A percentile compares a stretch with the other conserved stretches of the same genome.
Evolutionary conservation across 1,140 invertebrate genomes (phyloP).

Genomic region (Heliconius himera): DNA sequence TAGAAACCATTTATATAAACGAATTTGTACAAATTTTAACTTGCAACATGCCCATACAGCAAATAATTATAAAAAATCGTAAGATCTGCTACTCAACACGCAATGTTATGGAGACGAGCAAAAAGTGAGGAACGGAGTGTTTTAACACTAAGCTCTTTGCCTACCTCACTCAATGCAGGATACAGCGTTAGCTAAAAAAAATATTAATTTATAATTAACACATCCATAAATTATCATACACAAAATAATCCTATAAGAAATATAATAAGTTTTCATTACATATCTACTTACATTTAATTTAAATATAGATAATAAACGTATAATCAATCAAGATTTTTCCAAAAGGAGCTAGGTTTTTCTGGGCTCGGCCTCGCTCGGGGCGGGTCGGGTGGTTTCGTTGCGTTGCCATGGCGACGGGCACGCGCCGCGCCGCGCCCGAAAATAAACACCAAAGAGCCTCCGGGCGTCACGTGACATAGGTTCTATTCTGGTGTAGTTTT

Average conservation of each 20-base stretch:
- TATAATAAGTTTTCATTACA: not conserved
- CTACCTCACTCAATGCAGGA: too few species aligned
- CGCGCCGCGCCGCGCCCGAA: slow-evolving; percentile 65
- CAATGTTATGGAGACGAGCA: too few species aligned
- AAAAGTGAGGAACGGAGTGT: too few species aligned
- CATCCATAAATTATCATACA: not conserved
- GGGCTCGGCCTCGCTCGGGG: slow-evolving; percentile 52
- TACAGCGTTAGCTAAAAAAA: too few species aligned
- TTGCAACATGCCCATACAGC: too few species aligned
- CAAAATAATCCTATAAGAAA: not conserved
- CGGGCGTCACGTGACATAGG: slow-evolving; percentile 34
- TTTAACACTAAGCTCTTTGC: too few species aligned
- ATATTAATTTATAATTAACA: not conserved
- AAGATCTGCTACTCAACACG: too few species aligned
- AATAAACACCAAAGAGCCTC: slow-evolving; percentile 69
- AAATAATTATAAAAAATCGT: too few species aligned
- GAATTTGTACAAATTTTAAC: too few species aligned
- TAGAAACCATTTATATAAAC: too few species aligned
- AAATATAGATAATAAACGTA: slow-evolving; percentile 13
- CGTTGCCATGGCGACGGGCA: slow-evolving; percentile 72
- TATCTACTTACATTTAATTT: not conserved
- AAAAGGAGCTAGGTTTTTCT: slow-evolving; percentile 54
- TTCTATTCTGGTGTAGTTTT: not conserved
- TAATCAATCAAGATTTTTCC: slow-evolving; percentile 52
- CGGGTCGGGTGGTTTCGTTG: slow-evolving; percentile 52